phyloP scores from a whole-genome alignment of 2,797 vertebrate genomes.

The Notolabrus celidotus region DNA sequence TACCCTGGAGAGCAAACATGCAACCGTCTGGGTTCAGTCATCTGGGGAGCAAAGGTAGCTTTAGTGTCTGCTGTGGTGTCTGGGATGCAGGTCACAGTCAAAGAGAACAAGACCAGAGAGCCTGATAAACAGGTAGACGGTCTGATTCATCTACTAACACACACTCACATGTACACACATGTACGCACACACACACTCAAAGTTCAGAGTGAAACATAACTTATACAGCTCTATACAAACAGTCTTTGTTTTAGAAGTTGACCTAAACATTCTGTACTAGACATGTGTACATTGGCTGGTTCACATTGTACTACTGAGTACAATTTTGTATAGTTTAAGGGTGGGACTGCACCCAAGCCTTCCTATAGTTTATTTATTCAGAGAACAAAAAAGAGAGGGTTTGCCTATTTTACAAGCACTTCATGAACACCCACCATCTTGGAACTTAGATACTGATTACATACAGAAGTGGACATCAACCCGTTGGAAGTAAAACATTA shows the following conservation, averaged over 20 bases:
- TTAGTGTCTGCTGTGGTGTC: conserved; percentile 58
- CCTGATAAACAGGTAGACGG: conserved; percentile 23
- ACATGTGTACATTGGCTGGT: conserved; percentile 7
- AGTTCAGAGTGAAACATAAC: conserved; percentile 26
- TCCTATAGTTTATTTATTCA: conserved; percentile 48
- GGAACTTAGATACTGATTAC: no score
- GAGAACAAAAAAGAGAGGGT: conserved; percentile 27
- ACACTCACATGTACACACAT: no score
- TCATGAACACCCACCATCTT: conserved; percentile 8
- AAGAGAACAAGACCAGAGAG: conserved; percentile 32
- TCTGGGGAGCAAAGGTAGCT: conserved; percentile 76
- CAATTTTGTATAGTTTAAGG: conserved; percentile 22
- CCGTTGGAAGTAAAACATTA: no score
- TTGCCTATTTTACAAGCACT: conserved; percentile 25
- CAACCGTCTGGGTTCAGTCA: conserved; percentile 51
- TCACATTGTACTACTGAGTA: conserved; percentile 32
- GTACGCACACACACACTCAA: not conserved
- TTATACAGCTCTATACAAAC: not conserved
- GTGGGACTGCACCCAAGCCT: conserved; percentile 12
- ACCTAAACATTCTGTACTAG: conserved; percentile 22
- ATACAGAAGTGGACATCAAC: not conserved
- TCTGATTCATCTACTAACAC: conserved; percentile 20
- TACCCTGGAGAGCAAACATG: conserved; percentile 68
- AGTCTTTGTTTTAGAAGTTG: conserved; percentile 32
- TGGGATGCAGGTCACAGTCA: conserved; percentile 46